phyloP scores from a whole-genome alignment of 2,888 invertebrate genomes.

The Nasonovia ribisnigri region DNA sequence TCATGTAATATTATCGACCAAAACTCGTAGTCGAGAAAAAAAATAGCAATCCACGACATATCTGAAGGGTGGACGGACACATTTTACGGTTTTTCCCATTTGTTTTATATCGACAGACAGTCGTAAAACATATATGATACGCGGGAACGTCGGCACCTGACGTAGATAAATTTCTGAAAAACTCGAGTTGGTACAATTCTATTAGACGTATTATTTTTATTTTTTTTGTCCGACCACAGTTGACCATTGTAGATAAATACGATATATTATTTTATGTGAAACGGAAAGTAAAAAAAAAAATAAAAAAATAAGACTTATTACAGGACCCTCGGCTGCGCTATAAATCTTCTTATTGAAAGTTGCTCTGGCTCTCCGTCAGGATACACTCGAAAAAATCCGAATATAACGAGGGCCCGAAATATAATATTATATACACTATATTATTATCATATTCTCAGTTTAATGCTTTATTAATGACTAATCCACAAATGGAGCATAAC shows the following conservation, averaged over 20 bases:
- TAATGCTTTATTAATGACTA: slow-evolving; percentile 60
- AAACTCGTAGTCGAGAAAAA: background rate
- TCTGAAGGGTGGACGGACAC: background rate
- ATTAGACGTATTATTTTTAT: background rate
- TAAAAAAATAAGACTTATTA: slow-evolving; percentile 44
- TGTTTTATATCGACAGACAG: slow-evolving; percentile 48
- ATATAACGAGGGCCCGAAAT: slow-evolving; percentile 49
- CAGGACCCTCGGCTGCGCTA: slow-evolving; percentile 9
- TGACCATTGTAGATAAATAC: slow-evolving; percentile 39
- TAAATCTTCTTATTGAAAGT: slow-evolving; percentile 62
- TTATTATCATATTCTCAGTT: background rate
- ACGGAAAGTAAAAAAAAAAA: slow-evolving; percentile 4
- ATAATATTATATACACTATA: slow-evolving; percentile 16
- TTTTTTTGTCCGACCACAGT: background rate
- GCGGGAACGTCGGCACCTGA: slow-evolving; percentile 63
- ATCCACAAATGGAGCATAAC: slow-evolving; percentile 43
- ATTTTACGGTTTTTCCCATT: slow-evolving; percentile 51
- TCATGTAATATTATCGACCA: slow-evolving; percentile 33
- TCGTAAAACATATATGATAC: slow-evolving; percentile 48
- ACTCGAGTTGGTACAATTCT: slow-evolving; percentile 23
- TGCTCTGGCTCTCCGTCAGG: slow-evolving; percentile 3
- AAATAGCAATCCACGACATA: background rate
- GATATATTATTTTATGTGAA: slow-evolving; percentile 46
- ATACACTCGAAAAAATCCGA: slow-evolving; percentile 50
- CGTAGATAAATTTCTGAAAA: slow-evolving; percentile 55